A percentile compares a stretch with the other conserved stretches of the same genome.
Evolutionary conservation across 2,797 vertebrate genomes (phyloP).

Genomic region (Eospalax fontanierii): DNA sequence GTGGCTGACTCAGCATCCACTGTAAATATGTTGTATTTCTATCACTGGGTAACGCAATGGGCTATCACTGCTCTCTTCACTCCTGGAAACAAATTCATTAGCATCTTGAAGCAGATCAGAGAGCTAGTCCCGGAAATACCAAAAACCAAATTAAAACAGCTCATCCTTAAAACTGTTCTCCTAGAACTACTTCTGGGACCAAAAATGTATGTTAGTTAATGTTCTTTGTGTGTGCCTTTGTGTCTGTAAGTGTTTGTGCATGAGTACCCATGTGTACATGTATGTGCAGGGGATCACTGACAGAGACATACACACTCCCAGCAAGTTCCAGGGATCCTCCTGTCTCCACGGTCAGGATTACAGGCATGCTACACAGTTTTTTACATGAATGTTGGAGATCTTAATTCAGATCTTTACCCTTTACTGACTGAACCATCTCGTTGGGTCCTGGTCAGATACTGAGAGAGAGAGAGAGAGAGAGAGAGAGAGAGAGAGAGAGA

Average conservation of each 20-base stretch:
- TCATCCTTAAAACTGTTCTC: neutral
- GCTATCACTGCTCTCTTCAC: neutral
- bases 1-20: neutral
- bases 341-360: neutral
- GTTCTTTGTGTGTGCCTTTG: neutral
- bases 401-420: neutral
- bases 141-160: neutral
- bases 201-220: neutral
- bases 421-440: neutral
- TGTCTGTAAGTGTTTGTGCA: neutral
- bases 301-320: too few species aligned
- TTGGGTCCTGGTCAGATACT: neutral
- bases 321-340: neutral
- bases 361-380: neutral
- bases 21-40: neutral
- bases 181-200: neutral
- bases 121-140: neutral
- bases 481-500: neutral
- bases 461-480: neutral
- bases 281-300: too few species aligned
- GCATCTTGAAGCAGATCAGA: neutral
- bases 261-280: too few species aligned
- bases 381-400: neutral
- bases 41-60: neutral
- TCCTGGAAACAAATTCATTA: neutral